Evolutionary conservation across 2,113 vertebrate genomes (phyloP).

Genomic region (Leuciscus idus): DNA sequence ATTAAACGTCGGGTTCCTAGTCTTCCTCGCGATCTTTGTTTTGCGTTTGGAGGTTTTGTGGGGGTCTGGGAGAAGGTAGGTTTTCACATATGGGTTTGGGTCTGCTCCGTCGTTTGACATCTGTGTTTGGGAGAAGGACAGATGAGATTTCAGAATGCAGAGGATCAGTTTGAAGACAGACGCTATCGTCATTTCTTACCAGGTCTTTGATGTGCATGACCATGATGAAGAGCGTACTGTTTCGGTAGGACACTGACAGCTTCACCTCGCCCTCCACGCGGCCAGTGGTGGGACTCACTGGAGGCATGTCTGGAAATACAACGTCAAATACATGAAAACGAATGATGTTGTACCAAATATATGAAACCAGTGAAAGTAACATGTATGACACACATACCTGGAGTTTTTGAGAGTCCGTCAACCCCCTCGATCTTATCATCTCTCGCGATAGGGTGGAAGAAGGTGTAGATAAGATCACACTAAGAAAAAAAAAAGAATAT

Average conservation of each 20-base stretch:
- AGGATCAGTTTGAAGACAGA: neutral
- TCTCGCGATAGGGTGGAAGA: slow-evolving; percentile 93
- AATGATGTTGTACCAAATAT: neutral
- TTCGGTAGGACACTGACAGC: slow-evolving; percentile 94
- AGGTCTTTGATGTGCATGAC: slow-evolving; percentile 99
- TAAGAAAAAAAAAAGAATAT: slow-evolving; percentile 60
- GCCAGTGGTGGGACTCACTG: slow-evolving; percentile 85
- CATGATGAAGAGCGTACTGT: slow-evolving; percentile 97
- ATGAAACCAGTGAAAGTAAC: too few relatives aligned
- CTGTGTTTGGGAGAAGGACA: slow-evolving; percentile 71
- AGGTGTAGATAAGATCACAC: slow-evolving; percentile 98
- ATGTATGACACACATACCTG: slow-evolving; percentile 72
- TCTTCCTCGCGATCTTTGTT: slow-evolving; percentile 95
- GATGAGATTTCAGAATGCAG: neutral
- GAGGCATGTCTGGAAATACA: slow-evolving; percentile 68
- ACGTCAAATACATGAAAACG: neutral
- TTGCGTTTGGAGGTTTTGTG: slow-evolving; percentile 97
- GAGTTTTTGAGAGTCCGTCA: slow-evolving; percentile 79
- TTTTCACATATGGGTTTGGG: slow-evolving; percentile 98
- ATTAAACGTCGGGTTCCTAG: slow-evolving; percentile 97
- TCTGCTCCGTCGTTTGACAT: slow-evolving; percentile 93
- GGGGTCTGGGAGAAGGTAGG: slow-evolving; percentile 93
- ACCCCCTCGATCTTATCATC: slow-evolving; percentile 94
- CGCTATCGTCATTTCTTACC: slow-evolving; percentile 69
- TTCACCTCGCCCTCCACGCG: slow-evolving; percentile 96